Base-by-base conservation (phyloP, 2,797 vertebrate genomes). In the Alosa sapidissima region DNA sequence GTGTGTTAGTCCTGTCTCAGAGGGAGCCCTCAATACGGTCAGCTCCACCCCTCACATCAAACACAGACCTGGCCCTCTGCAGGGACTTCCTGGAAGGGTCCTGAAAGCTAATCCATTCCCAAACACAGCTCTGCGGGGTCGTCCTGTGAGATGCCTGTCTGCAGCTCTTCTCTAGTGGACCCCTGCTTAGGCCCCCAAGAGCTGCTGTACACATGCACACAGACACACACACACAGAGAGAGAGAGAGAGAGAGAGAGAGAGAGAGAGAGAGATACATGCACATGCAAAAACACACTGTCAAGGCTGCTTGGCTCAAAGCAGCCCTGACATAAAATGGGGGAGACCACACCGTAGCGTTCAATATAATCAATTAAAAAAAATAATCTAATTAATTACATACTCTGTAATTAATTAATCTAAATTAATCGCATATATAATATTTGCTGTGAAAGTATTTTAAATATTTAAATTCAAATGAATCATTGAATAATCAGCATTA, bases 11-110 rank as follows among this genome's bases (percentile, higher is more conserved):
- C 5, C 4, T 21, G 19, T 82, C 88, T 88, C 90, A 65, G 86
- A 90, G 88, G 90, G 89, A 87, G 88, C 86, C 90, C 87, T 90
- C 84, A 82, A 49, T 87, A 75, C 90, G 86, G 90, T 91, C 92
- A 90, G 87, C 87, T 91, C 85, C 84, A 65, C 24, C 81, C 84
- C 82, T 65, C 86, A 87, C 88, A 89, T 91, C 87, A 91, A 92
- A 91, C 90, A 81, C 83, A 88, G 88, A 82, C 87, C 89, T 88
- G 88, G 84, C 87, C 85, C 62, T 65, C 62, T 33, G 62, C 9
- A 33, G 62, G n/a, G 24, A 65, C 62, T 65, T 65, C 62, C 24
- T 65, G 62, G 62, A 65, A 28, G 62, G 62, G 62, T 65, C 62
- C 62, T 65, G 62, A 65, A 65, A 65, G 62, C 62, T 33, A 65